Base-by-base conservation (phyloP, 2,113 vertebrate genomes). In the Phoenicopterus ruber region DNA sequence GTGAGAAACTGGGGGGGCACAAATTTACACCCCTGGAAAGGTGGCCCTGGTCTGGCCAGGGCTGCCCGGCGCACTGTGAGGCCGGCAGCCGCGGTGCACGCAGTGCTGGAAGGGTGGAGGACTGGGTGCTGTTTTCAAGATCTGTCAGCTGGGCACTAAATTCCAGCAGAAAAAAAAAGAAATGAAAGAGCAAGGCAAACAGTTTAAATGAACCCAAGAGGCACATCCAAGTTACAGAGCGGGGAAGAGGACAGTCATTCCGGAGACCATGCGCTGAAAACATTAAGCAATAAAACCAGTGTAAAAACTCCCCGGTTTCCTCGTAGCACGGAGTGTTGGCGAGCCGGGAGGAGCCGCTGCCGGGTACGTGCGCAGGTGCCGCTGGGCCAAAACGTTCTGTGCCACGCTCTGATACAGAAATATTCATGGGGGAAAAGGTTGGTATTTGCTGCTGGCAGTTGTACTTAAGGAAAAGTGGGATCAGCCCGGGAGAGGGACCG, bases 201-300 rank as follows among this genome's bases (percentile, higher is more conserved):
- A 32, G 69, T 40, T 89, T 93, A 94, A 96, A 82, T 32, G 84
- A 95, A 55, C 95, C 94, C 84, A 71, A 42, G 86, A 74, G 88
- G 50, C 84, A 74, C 44, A 91, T 88, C 34, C 1, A 7, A 85
- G 65, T 76, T 71, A 26, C 80, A 86, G 89, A 69, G 90, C 73
- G 69, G 65, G 54, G 84, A 59, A 44, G 57, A 81, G 76, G 70
- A 89, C 61, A 34, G 83, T 40, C 82, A 13, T 90, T 84, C 32
- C 57, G 55, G 86, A 84, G 72, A 20, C 42, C 3, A 1, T 18
- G 79, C 1, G 3, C 29, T 47, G 87, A 71, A 82, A 95, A 89
- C 77, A 31, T 47, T 6, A 82, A 74, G 80, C 88, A 76, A 86
- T 94, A 90, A 96, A 95, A 93, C 3, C 29, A 67, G 58, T 2